phyloP scores from a whole-genome alignment of 2,888 invertebrate genomes.

The Conomelus anceps region DNA sequence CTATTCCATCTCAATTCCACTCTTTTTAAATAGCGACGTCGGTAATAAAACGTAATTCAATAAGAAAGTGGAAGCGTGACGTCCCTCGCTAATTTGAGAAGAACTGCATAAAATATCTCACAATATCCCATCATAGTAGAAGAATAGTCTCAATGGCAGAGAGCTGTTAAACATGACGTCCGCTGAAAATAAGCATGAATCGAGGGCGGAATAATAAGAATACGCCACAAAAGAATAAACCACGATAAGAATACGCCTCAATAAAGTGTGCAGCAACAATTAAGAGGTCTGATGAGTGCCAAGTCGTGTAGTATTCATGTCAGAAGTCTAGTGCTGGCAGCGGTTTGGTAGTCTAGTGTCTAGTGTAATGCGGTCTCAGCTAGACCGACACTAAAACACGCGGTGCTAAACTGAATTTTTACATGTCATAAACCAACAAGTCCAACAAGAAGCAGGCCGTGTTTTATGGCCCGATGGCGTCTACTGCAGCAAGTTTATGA shows the following conservation, averaged over 20 bases:
- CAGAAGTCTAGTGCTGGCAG: background rate
- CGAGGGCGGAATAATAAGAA: background rate
- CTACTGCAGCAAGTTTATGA: background rate
- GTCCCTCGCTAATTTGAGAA: background rate
- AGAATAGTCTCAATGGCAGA: background rate
- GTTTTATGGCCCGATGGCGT: background rate
- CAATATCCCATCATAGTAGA: background rate
- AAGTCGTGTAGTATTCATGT: background rate
- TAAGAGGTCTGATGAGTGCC: background rate
- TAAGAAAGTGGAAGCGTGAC: background rate
- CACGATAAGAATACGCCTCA: background rate
- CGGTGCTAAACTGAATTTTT: background rate
- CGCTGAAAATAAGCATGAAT: background rate
- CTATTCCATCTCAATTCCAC: too few relatives aligned
- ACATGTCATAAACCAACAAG: background rate
- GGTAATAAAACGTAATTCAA: background rate
- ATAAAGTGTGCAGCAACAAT: background rate
- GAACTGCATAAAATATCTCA: background rate
- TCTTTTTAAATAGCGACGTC: too few relatives aligned
- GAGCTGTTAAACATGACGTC: background rate
- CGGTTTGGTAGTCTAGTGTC: background rate
- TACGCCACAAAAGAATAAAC: too few relatives aligned
- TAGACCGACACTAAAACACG: background rate
- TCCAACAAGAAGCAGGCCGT: background rate
- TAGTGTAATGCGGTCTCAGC: background rate